Conservation (phyloP, 2,888 invertebrate species). For the Tromatobia lineatoria region DNA sequence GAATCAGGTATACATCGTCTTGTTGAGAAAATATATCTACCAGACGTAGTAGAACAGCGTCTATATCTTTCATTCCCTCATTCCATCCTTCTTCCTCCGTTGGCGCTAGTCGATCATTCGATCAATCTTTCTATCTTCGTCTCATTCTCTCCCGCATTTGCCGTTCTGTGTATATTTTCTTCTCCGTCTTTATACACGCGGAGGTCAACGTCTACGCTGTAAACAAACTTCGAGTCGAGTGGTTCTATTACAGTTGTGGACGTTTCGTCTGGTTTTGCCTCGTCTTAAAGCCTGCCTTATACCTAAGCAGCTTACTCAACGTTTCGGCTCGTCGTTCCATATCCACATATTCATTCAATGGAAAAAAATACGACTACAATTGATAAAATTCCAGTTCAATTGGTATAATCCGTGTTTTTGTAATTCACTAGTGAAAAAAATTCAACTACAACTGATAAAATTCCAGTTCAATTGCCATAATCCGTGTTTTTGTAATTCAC, state of each 20-base stretch:
- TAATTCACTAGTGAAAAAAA: too few relatives aligned
- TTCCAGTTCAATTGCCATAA: too few relatives aligned
- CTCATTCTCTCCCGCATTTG: not conserved
- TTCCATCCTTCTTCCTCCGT: constrained; percentile 12
- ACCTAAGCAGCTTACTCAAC: not conserved
- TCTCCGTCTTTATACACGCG: constrained; percentile 17
- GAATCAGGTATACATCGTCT: constrained; percentile 7
- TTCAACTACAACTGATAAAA: too few relatives aligned
- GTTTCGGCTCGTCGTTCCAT: not conserved
- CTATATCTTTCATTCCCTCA: constrained; percentile 8
- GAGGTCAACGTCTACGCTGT: constrained; percentile 65
- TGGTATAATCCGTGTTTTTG: not conserved
- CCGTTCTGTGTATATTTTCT: not conserved
- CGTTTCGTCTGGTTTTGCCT: constrained; percentile 45
- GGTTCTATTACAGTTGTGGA: constrained; percentile 52
- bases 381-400: not conserved
- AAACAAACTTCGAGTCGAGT: constrained; percentile 64
- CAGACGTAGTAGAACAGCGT: constrained; percentile 8
- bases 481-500: too few relatives aligned
- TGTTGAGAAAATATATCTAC: constrained; percentile 20
- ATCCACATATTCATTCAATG: not conserved
- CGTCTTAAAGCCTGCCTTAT: constrained; percentile 3
- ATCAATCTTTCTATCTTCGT: constrained; percentile 24
- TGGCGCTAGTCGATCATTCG: constrained; percentile 18
- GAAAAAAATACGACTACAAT: not conserved